Base-by-base conservation (phyloP, 2,888 invertebrate species). In the Drosophila subsilvestris region DNA sequence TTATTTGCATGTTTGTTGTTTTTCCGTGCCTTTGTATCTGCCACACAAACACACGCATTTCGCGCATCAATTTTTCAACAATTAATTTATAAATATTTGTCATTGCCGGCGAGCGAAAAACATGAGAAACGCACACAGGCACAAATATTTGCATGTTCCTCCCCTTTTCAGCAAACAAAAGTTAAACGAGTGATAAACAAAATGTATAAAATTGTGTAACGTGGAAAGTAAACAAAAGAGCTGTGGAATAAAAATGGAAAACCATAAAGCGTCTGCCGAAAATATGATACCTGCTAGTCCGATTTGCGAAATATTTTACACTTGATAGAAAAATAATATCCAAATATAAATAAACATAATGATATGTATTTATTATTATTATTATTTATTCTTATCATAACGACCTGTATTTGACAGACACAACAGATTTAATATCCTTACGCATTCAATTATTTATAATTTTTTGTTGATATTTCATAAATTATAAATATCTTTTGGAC, bases 41-140 rank as follows among this genome's bases (percentile, higher is more conserved):
- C 14, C 47, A 51, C 27, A 56, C 48, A 27, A 51, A 27, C 44
- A 42, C 44, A 47, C 22, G 49, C 22, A 32, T 54, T 61, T 53
- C 37, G 37, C 20, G 50, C 79, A 50, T 78, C 57, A 78, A 77
- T 72, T 81, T 74, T 65, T 65, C 43, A 68, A 66, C 72, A 79
- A 72, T 86, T 86, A 78, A 59, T 75, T 74, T 68, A 58, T 74
- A 66, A 76, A 71, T 60, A 69, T 66, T 72, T 65, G 68, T 63
- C 67, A 61, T 65, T 75, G 69, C 60, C 63, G 60, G 58, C 73
- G 65, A 54, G 65, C 57, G 68, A 60, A 72, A 62, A 77, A 79
- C 74, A 83, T 61, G 74, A 69, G 55, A 73, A 65, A 65, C 56
- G 57, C 60, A 47, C 27, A 56, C 63, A 54, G 47, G 22, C 50